Evolutionary conservation across 2,888 invertebrate genomes (phyloP), one percentile per base, ranked within the genome.

Genomic region (Lithophane socia): DNA sequence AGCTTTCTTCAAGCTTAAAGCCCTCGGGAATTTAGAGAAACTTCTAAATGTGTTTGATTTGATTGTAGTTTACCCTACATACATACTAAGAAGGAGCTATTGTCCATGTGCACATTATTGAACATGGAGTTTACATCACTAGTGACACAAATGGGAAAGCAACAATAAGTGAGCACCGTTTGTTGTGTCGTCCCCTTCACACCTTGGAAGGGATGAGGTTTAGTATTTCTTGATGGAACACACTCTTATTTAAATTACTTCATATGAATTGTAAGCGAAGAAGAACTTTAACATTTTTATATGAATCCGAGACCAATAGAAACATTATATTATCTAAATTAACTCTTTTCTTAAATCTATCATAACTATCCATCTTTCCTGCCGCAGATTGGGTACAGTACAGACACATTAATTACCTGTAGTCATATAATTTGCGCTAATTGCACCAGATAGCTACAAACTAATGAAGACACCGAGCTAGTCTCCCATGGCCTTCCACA

Each of bases 401-500:
- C 37, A 69, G 47, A 16, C 58, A 18, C 54, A 49, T 60, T 63
- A 75, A 83, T 75, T 47, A 61, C 52, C 13, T 2, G 52, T 12
- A 24, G n/a, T 42, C 44, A 49, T 66, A 21, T 86, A 83, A 86
- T 84, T 83, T 52, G 63, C 66, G 47, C 60, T 70, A 84, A 86
- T 84, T 70, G 83, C 58, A 52, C 16, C 42, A 63, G 63, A 70
- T 72, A 61, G 63, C 64, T 79, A 63, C 73, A 47, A 66, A 63
- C 73, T 70, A 82, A 80, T 87, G 87, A 78, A 85, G 87, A 79
- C 82, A 79, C 70, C 80, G 64, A 70, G 71, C 52, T 68, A 70
- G 65, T 80, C 78, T 88, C 89, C 82, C 83, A 87, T 83, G 79
- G 75, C 83, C 88, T 81, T 76, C 74, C 68, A 49, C 49, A 47